A percentile compares a stretch with the other conserved stretches of the same genome.
Evolutionary conservation across 2,113 vertebrate species (phyloP).

Genomic region (Chionodraco myersi): DNA sequence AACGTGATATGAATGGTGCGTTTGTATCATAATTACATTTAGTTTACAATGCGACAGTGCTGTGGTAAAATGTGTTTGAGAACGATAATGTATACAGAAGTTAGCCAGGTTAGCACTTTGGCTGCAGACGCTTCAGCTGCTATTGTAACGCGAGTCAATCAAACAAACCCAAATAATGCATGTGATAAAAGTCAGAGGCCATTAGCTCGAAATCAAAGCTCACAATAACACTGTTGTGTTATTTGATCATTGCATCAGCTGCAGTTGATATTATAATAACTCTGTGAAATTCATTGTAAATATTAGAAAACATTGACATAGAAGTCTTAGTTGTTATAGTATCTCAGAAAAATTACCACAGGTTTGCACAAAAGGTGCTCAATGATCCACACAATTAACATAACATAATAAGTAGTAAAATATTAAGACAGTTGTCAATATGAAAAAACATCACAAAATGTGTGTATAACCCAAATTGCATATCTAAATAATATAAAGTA

Average conservation of each 20-base stretch:
- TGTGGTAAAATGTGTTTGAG: not conserved
- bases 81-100: not conserved
- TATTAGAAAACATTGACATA: not conserved
- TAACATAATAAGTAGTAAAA: not conserved
- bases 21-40: not conserved
- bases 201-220: not conserved
- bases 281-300: not conserved
- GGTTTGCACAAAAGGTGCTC: too few relatives aligned
- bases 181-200: rapidly evolving
- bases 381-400: not conserved
- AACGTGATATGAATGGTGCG: rapidly evolving
- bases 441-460: not conserved
- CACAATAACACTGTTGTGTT: too few relatives aligned
- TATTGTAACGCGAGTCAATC: not conserved
- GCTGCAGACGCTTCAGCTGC: not conserved
- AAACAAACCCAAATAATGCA: not conserved
- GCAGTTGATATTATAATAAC: not conserved
- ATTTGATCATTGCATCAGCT: not conserved
- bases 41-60: too few relatives aligned
- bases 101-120: constrained; percentile 19
- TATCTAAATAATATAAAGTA: too few relatives aligned
- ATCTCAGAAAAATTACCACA: too few relatives aligned
- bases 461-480: too few relatives aligned
- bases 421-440: too few relatives aligned
- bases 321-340: too few relatives aligned